A percentile compares a stretch with the other conserved stretches of the same genome.
Conservation (phyloP, 2,797 vertebrate species). For the Sorex maritimensis region DNA sequence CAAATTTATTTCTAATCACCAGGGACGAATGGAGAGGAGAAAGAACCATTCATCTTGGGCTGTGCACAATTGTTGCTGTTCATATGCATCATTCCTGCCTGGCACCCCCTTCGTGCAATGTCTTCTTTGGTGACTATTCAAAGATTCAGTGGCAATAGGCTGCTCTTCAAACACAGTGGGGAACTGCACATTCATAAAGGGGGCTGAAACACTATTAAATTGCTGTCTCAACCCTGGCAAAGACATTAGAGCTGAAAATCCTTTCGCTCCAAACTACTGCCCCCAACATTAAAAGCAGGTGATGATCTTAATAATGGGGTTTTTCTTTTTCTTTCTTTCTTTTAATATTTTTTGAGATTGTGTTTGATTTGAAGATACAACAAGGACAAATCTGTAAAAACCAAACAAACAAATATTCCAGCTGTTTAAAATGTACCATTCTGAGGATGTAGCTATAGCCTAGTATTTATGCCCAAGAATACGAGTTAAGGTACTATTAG, state of each 20-base stretch:
- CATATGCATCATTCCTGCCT: background rate
- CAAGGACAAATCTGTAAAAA: constrained; percentile 65
- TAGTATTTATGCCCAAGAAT: constrained; percentile 64
- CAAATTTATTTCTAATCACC: constrained; percentile 81
- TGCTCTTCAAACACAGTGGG: constrained; percentile 77
- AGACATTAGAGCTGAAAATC: constrained; percentile 71
- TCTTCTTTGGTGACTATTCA: constrained; percentile 73
- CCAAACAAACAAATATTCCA: constrained; percentile 68
- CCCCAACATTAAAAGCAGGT: constrained; percentile 73
- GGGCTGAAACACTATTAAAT: constrained; percentile 59
- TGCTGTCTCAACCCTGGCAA: constrained; percentile 70
- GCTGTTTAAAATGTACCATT: constrained; percentile 81
- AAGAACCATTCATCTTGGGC: constrained; percentile 53
- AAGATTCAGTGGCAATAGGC: constrained; percentile 68
- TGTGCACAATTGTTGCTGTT: background rate
- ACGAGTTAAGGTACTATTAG: constrained; percentile 56
- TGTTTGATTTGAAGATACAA: constrained; percentile 78
- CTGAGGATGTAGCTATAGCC: background rate
- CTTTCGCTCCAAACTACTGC: constrained; percentile 55
- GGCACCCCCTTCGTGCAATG: background rate
- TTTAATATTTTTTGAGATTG: constrained; percentile 49
- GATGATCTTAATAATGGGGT: constrained; percentile 71
- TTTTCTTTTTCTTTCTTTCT: too few relatives aligned
- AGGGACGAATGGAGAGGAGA: constrained; percentile 17
- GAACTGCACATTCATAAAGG: constrained; percentile 70